Conservation (phyloP, 2,797 vertebrate genomes). For the Mastacembelus armatus region DNA sequence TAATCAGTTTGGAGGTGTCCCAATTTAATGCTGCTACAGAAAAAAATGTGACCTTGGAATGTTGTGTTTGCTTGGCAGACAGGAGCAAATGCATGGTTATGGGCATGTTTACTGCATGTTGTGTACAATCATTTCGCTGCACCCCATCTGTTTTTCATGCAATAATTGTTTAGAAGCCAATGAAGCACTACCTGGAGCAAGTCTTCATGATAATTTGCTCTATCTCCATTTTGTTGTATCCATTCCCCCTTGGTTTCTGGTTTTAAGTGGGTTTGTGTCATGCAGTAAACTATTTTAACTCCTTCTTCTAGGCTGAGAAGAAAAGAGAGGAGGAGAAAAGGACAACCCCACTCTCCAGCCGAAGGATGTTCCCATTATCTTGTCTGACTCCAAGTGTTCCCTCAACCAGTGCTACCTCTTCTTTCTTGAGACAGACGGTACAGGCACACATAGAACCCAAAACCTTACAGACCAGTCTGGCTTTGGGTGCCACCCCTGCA, state of each 20-base stretch:
- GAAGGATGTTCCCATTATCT: conserved; percentile 87
- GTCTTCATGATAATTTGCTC: conserved; percentile 13
- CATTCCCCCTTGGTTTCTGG: conserved; percentile 6
- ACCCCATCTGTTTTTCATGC: conserved; percentile 33
- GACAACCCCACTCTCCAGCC: conserved; percentile 82
- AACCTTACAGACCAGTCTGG: conserved; percentile 69
- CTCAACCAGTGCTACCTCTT: conserved; percentile 81
- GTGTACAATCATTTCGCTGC: conserved; percentile 24
- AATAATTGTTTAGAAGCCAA: conserved; percentile 22
- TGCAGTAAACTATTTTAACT: conserved; percentile 45
- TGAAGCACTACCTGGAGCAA: conserved; percentile 22
- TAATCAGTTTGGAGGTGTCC: conserved; percentile 67
- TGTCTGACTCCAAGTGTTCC: conserved; percentile 82
- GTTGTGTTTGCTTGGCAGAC: conserved; percentile 62
- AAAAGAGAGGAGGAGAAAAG: conserved; percentile 88
- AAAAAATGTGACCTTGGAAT: conserved; percentile 56
- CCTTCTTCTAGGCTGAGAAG: conserved; percentile 79
- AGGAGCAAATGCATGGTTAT: conserved; percentile 53
- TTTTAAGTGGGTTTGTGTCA: conserved; percentile 16
- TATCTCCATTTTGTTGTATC: conserved; percentile 18
- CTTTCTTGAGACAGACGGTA: conserved; percentile 84
- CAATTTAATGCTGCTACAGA: conserved; percentile 57
- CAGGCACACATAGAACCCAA: conserved; percentile 83
- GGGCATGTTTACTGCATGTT: conserved; percentile 56
- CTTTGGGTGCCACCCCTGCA: conserved; percentile 69